Evolutionary conservation across 1,140 invertebrate genomes (phyloP).

Genomic region (Drosophila athabasca): DNA sequence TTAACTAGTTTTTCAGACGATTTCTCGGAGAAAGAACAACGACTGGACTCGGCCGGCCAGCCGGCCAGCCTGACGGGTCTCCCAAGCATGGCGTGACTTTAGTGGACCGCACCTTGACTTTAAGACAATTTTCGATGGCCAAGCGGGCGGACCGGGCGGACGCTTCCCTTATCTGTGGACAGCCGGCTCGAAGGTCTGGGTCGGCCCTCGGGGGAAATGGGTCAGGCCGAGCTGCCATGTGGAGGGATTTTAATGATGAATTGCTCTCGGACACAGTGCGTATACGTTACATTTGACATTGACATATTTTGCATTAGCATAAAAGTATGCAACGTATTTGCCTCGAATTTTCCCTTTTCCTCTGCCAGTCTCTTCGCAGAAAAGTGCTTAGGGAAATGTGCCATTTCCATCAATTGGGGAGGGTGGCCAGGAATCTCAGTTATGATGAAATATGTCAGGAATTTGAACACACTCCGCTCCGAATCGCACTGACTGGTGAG

Average conservation of each 20-base stretch:
- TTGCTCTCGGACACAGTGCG: conserved; percentile 59
- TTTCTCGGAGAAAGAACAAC: conserved; percentile 41
- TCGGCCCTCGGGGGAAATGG: conserved; percentile 29
- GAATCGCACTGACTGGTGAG: no score
- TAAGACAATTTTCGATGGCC: conserved; percentile 52
- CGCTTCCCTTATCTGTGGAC: conserved; percentile 14
- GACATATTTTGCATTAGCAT: conserved; percentile 76
- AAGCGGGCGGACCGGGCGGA: neutral
- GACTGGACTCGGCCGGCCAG: conserved; percentile 15
- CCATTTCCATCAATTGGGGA: neutral
- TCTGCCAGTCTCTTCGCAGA: conserved; percentile 19
- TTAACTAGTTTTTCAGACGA: conserved; percentile 75
- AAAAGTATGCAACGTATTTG: conserved; percentile 74
- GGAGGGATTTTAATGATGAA: conserved; percentile 71
- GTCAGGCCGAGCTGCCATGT: conserved; percentile 25
- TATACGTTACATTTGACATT: conserved; percentile 72
- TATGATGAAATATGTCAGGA: conserved; percentile 53
- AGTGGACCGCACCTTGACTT: conserved; percentile 63
- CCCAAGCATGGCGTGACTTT: conserved; percentile 37
- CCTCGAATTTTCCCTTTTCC: conserved; percentile 5
- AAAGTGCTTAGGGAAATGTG: conserved; percentile 38
- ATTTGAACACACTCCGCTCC: conserved; percentile 25
- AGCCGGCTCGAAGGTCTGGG: conserved; percentile 9
- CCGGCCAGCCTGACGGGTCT: conserved; percentile 1
- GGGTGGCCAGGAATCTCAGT: conserved; percentile 34